Conservation (phyloP, 2,113 vertebrate species). For the Antigone vipio region DNA sequence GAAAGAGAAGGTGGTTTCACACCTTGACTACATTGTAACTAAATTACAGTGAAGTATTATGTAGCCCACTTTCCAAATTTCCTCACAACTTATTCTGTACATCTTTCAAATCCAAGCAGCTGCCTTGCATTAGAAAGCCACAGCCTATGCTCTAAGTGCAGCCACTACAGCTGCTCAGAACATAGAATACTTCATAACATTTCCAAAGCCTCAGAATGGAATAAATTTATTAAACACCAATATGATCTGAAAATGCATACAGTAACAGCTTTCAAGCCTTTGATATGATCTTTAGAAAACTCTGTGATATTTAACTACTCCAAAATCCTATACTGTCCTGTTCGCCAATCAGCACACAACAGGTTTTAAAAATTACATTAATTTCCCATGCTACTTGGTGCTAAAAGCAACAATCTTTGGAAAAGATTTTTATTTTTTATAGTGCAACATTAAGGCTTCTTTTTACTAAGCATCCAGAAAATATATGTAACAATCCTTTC, state of each 20-base stretch:
- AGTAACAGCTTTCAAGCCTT: not conserved
- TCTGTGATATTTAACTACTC: not conserved
- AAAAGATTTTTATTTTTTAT: not conserved
- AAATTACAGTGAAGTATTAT: not conserved
- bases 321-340: not conserved
- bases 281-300: not conserved
- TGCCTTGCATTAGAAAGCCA: not conserved
- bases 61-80: not conserved
- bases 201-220: not conserved
- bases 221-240: not conserved
- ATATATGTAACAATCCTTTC: not conserved
- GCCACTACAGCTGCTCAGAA: not conserved
- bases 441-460: not conserved
- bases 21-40: not conserved
- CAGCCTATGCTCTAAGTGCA: not conserved
- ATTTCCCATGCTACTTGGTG: not conserved
- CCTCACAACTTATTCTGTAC: not conserved
- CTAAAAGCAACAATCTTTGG: not conserved
- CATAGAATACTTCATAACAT: not conserved
- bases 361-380: not conserved
- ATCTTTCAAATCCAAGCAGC: not conserved
- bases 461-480: conserved; percentile 1
- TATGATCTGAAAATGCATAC: not conserved
- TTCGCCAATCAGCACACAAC: not conserved
- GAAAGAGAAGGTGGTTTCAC: not conserved